Base-by-base conservation (phyloP, 2,888 invertebrate species). In the Platypus cylindrus region DNA sequence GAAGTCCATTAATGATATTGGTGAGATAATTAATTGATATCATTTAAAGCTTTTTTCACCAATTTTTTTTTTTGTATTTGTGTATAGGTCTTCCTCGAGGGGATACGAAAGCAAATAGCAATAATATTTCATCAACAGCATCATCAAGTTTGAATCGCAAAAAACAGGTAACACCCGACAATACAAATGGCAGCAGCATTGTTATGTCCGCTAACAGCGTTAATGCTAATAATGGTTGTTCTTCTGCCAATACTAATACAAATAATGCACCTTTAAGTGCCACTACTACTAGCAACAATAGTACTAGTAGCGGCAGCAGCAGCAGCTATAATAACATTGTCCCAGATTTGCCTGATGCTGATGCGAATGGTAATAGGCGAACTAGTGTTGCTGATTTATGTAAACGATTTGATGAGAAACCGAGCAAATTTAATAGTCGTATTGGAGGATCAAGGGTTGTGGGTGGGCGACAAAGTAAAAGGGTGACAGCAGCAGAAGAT, bases 1-100 rank as follows among this genome's bases (percentile, higher is more conserved):
- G 1, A 73, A 71, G 46, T 71, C 71, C 1, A 71, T 71, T 30
- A 71, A 67, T 47, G 73, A 73, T 50, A 72, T 73, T 26, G 73
- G 71, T 1, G 38, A 47, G 48, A 20, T 7, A 7, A 20, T 20
- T 7, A 7, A 20, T 20, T 7, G 5, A 20, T 20, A 20, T 20
- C 5, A 7, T 11, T 11, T 11, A 25, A 25, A 11, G 9, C 12
- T 25, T 25, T 8, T 8, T 25, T 25, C 12, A n/a, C 12, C 11
- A 8, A 11, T 25, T 25, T 12, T 27, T 7, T 11, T 27, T 12
- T 25, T 16, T 32, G 16, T n/a, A 11, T 36, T 37, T 43, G 24
- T 29, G 45, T 45, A 2, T 37, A 51, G 51, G 56, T 37, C 58
- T 31, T 52, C 66, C 46, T 50, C 62, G 62, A 12, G 46, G 58